A percentile compares a stretch with the other conserved stretches of the same genome.
Evolutionary conservation across 1,140 invertebrate species (phyloP).

Genomic region (Melanaphis sacchari): DNA sequence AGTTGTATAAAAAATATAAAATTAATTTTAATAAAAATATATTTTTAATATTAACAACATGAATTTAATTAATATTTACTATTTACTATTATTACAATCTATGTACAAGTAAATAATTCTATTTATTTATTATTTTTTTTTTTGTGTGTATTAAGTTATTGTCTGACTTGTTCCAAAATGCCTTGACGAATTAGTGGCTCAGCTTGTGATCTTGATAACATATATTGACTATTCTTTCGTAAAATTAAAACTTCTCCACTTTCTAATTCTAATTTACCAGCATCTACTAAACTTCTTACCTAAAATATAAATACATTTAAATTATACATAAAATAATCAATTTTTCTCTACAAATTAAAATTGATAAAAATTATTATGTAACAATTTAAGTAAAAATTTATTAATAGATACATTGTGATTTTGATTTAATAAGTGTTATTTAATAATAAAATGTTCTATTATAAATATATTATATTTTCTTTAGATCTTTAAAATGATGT

Average conservation of each 20-base stretch:
- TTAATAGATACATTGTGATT: neutral
- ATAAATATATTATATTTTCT: neutral
- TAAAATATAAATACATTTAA: conserved; percentile 62
- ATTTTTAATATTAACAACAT: neutral
- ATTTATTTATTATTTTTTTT: too few species aligned
- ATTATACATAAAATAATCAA: neutral
- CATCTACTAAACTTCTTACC: conserved; percentile 88
- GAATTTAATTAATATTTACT: neutral
- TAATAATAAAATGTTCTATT: neutral
- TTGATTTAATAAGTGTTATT: neutral
- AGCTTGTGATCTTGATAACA: conserved; percentile 85
- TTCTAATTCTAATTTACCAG: conserved; percentile 92
- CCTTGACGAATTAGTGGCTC: conserved; percentile 92
- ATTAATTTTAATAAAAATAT: neutral
- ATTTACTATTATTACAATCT: neutral
- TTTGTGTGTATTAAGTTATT: conserved; percentile 15
- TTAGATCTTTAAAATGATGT: neutral
- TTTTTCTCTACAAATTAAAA: neutral
- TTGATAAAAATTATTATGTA: neutral
- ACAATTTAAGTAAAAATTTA: neutral
- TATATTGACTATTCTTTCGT: conserved; percentile 92
- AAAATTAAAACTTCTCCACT: conserved; percentile 88
- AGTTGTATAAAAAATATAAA: neutral
- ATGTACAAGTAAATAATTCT: neutral
- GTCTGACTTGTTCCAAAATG: conserved; percentile 78